Evolutionary conservation across 2,888 invertebrate species (phyloP).

Genomic region (Melinaea marsaeus): DNA sequence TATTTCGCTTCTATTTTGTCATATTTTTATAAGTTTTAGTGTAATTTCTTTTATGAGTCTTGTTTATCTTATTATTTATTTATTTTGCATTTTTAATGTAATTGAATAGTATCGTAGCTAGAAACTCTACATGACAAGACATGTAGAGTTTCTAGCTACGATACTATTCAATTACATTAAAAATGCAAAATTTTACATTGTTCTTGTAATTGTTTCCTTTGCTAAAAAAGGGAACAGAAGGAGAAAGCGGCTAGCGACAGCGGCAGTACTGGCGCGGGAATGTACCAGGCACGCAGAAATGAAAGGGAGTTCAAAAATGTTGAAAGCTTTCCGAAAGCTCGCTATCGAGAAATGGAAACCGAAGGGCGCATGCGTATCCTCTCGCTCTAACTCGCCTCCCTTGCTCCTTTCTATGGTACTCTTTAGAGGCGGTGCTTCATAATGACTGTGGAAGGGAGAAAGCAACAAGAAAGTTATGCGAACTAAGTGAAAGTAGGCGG

Average conservation of each 20-base stretch:
- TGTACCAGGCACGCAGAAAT: slow-evolving; percentile 58
- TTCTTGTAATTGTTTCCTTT: not conserved
- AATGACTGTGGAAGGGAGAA: not conserved
- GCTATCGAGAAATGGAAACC: slow-evolving; percentile 52
- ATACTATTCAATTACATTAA: too few species aligned
- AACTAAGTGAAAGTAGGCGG: too few species aligned
- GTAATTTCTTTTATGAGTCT: too few species aligned
- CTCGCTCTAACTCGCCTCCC: slow-evolving; percentile 44
- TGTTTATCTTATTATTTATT: too few species aligned
- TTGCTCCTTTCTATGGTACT: slow-evolving; percentile 3
- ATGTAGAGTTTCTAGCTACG: too few species aligned
- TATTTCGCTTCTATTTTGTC: slow-evolving; percentile 7
- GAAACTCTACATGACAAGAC: too few species aligned
- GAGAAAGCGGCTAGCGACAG: slow-evolving; percentile 77
- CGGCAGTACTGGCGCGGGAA: slow-evolving; percentile 70
- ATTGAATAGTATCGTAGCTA: too few species aligned
- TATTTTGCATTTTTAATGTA: too few species aligned
- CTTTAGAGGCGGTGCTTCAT: not conserved
- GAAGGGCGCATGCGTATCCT: slow-evolving; percentile 40
- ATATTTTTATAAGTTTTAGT: too few species aligned
- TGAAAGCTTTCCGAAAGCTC: slow-evolving; percentile 64
- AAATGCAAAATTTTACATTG: too few species aligned
- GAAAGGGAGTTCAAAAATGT: slow-evolving; percentile 38
- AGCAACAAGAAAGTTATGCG: not conserved
- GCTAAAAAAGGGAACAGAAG: slow-evolving; percentile 58